Conservation (phyloP, 2,797 vertebrate species). For the Phrynocephalus forsythii region DNA sequence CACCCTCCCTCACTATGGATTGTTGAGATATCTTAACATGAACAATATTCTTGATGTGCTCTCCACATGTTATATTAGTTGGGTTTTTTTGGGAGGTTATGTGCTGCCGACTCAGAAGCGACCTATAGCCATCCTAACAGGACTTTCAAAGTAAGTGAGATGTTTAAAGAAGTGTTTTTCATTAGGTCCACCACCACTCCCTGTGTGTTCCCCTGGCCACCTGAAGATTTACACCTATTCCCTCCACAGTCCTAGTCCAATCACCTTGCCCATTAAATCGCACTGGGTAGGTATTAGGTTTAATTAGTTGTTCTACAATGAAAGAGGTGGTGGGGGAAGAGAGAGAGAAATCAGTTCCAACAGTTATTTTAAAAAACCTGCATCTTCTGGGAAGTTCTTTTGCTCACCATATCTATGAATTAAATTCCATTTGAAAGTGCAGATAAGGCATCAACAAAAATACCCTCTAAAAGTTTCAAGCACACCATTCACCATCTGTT, state of each 20-base stretch:
- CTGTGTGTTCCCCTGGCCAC: no score
- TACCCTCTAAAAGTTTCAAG: not conserved
- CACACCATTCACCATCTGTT: not conserved
- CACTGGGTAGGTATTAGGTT: no score
- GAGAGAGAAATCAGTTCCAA: not conserved
- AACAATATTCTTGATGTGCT: not conserved
- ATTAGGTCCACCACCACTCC: no score
- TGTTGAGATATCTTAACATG: not conserved
- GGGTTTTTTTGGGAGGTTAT: not conserved
- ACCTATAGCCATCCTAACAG: no score
- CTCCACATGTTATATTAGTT: not conserved
- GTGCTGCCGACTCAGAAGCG: no score
- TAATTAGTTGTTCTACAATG: not conserved
- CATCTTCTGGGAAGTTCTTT: not conserved
- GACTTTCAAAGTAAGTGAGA: no score
- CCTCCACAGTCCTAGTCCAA: no score
- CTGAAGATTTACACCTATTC: no score
- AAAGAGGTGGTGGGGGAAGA: not conserved
- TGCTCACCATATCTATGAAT: not conserved
- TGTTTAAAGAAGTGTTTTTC: no score
- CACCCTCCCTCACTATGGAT: not conserved
- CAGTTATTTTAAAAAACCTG: not conserved
- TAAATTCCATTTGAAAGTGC: not conserved
- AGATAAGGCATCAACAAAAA: not conserved
- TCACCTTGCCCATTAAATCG: no score